Evolutionary conservation across 2,113 vertebrate species (phyloP), one percentile per base, ranked within the genome.

Genomic region (Penelope pileata): DNA sequence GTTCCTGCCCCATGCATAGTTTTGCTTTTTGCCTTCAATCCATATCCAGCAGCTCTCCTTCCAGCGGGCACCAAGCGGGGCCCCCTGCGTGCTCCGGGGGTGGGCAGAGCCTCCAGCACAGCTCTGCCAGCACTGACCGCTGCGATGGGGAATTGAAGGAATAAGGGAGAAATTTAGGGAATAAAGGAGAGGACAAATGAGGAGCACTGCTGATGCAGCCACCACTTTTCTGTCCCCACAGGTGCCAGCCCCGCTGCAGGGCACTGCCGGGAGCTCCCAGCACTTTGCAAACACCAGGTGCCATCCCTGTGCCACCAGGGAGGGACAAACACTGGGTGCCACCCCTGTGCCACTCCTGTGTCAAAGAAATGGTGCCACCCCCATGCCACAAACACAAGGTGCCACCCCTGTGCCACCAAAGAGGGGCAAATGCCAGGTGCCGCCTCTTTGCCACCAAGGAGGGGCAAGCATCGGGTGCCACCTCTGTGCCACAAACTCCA

Each of bases 101-200:
- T 0, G 1, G 29, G 2, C 23, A 3, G 34, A 43, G n/a, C 48
- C 60, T 3, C 27, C 1, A 2, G 24, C 60, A 3, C 54, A 0
- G 34, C 11, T 15, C 51, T 32, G 7, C 16, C 47, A 24, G 51
- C 23, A 0, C 3, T 24, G 3, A 1, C 56, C 2, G 0, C 19
- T 6, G 43, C 1, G 6, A 2, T 3, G 64, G 73, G 42, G 34
- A 17, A 77, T 26, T 36, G 53, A 2, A 78, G 62, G 72, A 23
- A 69, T 3, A n/a, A n/a, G n/a, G n/a, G n/a, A n/a, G n/a, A n/a
- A n/a, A n/a, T n/a, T n/a, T n/a, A n/a, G n/a, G 3, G 3, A 32
- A 42, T 73, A 53, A 30, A 82, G 73, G 1, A 34, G 59, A 40
- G 66, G 54, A 45, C 34, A 23, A 86, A 47, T 11, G 13, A 15